These are phyloP conservation scores for rabbit (Oryctolagus cuniculus) DNA, from an alignment of 2,113 vertebrate species.

Conservation along the genomic window mOryCun1.1 NC_091449.1:47883501-47884000, in stretches of 20 bases:
- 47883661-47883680: neutral
- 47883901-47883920: constrained; percentile 55
- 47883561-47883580: neutral
- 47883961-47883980: constrained; percentile 73
- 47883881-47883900: neutral
- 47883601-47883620: neutral
- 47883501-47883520: constrained; percentile 23
- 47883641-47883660: neutral
- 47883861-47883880: neutral
- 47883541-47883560: neutral
- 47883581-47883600: neutral
- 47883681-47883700: neutral
- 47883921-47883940: constrained; percentile 47
- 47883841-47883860: constrained; percentile 32
- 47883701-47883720: neutral
- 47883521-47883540: constrained; percentile 23
- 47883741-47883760: constrained; percentile 22
- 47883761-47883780: neutral
- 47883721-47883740: neutral
- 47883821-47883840: neutral
- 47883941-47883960: constrained; percentile 57
- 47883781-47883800: constrained; percentile 15
- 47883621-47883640: neutral
- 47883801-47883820: constrained; percentile 71
- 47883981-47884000: constrained; percentile 79